Conservation (phyloP, 2,797 vertebrate genomes). For the Liparis tanakae region DNA sequence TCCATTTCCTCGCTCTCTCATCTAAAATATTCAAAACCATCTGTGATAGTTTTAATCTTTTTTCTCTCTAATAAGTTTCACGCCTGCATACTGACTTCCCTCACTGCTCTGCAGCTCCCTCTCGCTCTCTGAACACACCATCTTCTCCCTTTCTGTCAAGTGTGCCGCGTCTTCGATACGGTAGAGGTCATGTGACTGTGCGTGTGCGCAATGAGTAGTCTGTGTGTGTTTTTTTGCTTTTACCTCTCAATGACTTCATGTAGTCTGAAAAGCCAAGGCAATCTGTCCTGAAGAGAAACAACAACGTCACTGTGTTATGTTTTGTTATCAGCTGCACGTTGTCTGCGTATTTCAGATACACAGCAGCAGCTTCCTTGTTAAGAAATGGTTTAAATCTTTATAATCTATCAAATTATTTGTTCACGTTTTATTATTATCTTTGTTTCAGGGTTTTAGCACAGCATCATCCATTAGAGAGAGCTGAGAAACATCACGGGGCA, state of each 20-base stretch:
- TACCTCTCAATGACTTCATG: conserved; percentile 88
- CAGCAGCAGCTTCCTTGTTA: not conserved
- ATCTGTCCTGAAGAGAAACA: conserved; percentile 84
- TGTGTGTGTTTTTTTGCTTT: conserved; percentile 34
- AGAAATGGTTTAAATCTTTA: not conserved
- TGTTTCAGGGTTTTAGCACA: not conserved
- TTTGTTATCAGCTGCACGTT: not conserved
- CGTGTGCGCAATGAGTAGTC: not conserved
- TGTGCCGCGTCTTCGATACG: not conserved
- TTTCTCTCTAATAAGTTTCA: conserved; percentile 39
- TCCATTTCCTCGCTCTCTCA: conserved; percentile 44
- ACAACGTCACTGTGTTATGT: not conserved
- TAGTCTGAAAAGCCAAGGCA: conserved; percentile 89
- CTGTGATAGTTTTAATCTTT: conserved; percentile 57
- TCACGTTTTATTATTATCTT: not conserved
- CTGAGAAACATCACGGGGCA: not conserved
- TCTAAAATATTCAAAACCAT: conserved; percentile 59
- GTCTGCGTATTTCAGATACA: not conserved
- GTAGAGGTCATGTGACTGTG: not conserved
- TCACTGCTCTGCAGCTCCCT: conserved; percentile 30
- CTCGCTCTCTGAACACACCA: conserved; percentile 22
- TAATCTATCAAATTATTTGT: not conserved
- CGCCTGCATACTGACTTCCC: conserved; percentile 23
- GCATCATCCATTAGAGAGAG: not conserved
- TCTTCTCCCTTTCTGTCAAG: conserved; percentile 29